Evolutionary conservation across 2,888 invertebrate genomes (phyloP), one percentile per base, ranked within the genome.

Genomic region (Salticus scenicus): DNA sequence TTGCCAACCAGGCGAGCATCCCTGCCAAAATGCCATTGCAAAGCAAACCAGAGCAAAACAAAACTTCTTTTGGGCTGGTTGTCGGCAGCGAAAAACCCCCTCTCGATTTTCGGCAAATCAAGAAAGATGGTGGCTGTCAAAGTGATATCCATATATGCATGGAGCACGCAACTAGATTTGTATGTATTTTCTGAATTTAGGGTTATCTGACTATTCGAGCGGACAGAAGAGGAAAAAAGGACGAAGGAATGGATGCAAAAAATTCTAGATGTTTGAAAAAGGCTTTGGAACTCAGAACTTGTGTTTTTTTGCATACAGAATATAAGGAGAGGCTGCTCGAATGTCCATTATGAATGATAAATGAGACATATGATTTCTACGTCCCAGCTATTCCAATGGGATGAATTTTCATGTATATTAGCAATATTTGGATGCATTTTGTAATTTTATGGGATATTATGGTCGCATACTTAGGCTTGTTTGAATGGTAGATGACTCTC

Each of bases 41-140:
- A 24, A 24, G 24, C 2, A 57, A 57, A 24, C 57, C 17, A 2
- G 17, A 47, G 17, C 12, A 57, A 57, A 57, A 57, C 4, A 57
- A 57, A 57, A 57, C 57, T 17, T 57, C 57, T 57, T 20, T 24
- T 57, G 57, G 20, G 57, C 57, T 57, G 24, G 24, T 57, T 57
- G 57, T 24, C 2, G 57, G 24, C 57, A 57, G 57, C 24, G 12
- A 7, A 31, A 67, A 17, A 5, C 31, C 30, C 66, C 31, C 66
- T 66, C 30, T n/a, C 24, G 67, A 37, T 37, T 67, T 20, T 28
- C 33, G 28, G 2, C 31, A 57, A 74, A 27, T 41, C 80, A 80
- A 74, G 74, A 80, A 80, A 73, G 73, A 80, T 80, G 80, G 28
- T 41, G 37, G 24, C 47, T 57, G 80, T 69, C 80, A 47, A 33